Evolutionary conservation across 2,113 vertebrate genomes (phyloP), one percentile per base, ranked within the genome.

Genomic region (Aleadryas rufinucha): DNA sequence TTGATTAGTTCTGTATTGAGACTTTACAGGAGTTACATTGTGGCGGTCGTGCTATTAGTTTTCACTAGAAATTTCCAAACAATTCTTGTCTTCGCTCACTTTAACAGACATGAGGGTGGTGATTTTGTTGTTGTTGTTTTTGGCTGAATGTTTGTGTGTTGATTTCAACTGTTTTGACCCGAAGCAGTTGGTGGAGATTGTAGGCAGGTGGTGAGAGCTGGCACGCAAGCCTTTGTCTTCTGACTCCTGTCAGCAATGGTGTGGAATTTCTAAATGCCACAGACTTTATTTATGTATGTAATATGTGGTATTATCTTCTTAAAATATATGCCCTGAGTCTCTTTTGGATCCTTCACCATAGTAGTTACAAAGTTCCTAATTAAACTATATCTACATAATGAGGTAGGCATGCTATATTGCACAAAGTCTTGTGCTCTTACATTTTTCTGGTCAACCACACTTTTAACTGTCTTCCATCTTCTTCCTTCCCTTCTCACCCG

Each of bases 331-430:
- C 95, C 93, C 56, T 1, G 60, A 84, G 56, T 86, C 85, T 87
- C 37, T 96, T 89, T 77, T 96, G 82, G 76, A 90, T 93, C 68
- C 18, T n/a, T 81, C 84, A 49, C 56, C 5, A 0, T 1, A 75
- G 64, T 56, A 81, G 64, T 93, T 93, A 66, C 28, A 41, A 66
- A 84, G 54, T 80, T 91, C 57, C 53, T 81, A 94, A 95, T 95
- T 96, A 94, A 85, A 44, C 52, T 85, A 0, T 87, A 83, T 93
- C 85, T 96, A 23, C 90, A 78, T 96, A 92, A 93, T 86, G 85
- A 95, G 85, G 35, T 68, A 39, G 49, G 45, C 30, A 14, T 50
- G 33, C 80, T n/a, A 7, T 72, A 56, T 61, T 70, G 68, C 85
- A 41, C 56, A 5, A 70, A 52, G 54, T 44, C 59, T 77, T 63